Evolutionary conservation across 2,797 vertebrate species (phyloP).

Genomic region (Loris lydekkerianus): DNA sequence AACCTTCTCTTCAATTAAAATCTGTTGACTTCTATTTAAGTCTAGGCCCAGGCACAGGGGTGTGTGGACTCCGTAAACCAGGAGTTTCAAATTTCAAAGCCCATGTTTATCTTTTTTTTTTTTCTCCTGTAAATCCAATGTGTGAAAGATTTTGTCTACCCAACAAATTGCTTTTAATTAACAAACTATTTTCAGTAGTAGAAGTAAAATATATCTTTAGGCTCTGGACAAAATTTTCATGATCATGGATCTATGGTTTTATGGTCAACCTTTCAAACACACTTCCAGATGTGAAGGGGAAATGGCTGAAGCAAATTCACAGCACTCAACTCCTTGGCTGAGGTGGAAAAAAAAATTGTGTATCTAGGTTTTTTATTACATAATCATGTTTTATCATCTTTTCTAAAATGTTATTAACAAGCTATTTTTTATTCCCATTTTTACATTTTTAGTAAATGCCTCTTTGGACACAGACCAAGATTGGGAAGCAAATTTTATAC

Average conservation of each 20-base stretch:
- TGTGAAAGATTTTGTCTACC: conserved; percentile 51
- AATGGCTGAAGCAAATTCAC: neutral
- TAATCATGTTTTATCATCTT: conserved; percentile 30
- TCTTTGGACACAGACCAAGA: conserved; percentile 71
- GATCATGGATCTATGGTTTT: neutral
- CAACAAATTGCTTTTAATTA: conserved; percentile 14
- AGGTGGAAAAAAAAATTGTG: neutral
- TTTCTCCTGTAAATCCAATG: neutral
- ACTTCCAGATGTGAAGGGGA: neutral
- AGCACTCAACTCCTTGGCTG: neutral
- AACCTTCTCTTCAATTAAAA: too few relatives aligned
- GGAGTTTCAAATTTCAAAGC: conserved; percentile 16
- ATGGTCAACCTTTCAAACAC: neutral
- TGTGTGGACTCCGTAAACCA: neutral
- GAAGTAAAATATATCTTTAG: conserved; percentile 58
- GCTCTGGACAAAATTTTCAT: neutral
- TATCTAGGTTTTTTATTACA: neutral
- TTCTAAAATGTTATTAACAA: conserved; percentile 51
- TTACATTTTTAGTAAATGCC: conserved; percentile 73
- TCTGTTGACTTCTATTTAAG: neutral
- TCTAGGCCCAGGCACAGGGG: neutral
- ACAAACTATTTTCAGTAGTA: conserved; percentile 13
- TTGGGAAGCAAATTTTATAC: conserved; percentile 68
- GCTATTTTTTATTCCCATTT: conserved; percentile 41
- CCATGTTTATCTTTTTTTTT: conserved; percentile 31